phyloP scores from a whole-genome alignment of 2,888 invertebrate genomes.

The Sclerodermus sp. region DNA sequence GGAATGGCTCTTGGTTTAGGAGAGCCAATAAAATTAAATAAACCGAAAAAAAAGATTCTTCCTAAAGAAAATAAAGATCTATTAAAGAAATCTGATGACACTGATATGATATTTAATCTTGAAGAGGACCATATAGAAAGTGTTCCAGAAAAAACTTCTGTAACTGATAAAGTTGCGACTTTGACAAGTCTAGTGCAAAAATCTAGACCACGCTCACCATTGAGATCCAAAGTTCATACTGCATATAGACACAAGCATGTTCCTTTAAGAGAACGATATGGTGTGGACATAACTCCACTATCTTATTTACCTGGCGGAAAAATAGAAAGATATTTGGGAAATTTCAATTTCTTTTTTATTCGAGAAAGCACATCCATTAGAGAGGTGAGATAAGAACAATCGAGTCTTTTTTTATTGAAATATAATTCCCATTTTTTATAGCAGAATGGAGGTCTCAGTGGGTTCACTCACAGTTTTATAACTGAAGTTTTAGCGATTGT shows the following conservation, averaged over 20 bases:
- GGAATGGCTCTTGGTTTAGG: conserved; percentile 81
- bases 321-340: conserved; percentile 82
- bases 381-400: conserved; percentile 64
- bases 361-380: conserved; percentile 90
- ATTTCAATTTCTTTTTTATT: conserved; percentile 92
- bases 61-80: conserved; percentile 49
- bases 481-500: conserved; percentile 92
- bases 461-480: conserved; percentile 92
- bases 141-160: conserved; percentile 21
- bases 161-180: conserved; percentile 32
- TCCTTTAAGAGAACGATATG: conserved; percentile 61
- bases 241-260: conserved; percentile 51
- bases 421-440: conserved; percentile 16
- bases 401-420: background rate
- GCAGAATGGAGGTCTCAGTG: conserved; percentile 86
- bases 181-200: conserved; percentile 55
- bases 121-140: conserved; percentile 72
- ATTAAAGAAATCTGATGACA: conserved; percentile 61
- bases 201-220: conserved; percentile 62
- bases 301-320: conserved; percentile 77
- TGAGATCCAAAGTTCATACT: conserved; percentile 50
- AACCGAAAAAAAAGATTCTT: conserved; percentile 57
- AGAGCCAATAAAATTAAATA: conserved; percentile 62
- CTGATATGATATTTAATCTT: conserved; percentile 81
- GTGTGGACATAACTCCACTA: conserved; percentile 81